Evolutionary conservation across 2,113 vertebrate species (phyloP), one percentile per base, ranked within the genome.

Genomic region (Suricata suricatta): DNA sequence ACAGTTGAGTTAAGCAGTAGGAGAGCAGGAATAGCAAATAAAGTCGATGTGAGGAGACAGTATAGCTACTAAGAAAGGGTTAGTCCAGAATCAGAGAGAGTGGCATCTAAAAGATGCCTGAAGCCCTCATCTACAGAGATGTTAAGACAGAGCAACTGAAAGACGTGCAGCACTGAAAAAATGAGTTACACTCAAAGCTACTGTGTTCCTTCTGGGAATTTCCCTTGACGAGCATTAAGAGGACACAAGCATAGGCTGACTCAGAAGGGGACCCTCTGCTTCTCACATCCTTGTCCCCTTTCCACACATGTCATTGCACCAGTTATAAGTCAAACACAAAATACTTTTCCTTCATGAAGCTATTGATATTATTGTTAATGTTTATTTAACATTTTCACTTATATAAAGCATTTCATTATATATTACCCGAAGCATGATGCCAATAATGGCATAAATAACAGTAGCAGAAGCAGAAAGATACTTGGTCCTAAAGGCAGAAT

Each of bases 161-260:
- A 23, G 17, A 15, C 14, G 2, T 6, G 27, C 10, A 54, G 23
- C 13, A 10, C 2, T 8, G 1, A 5, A 44, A n/a, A 54, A 10
- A 9, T 3, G 23, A 23, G 31, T 17, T 35, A 23, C 23, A 11
- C 17, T 69, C 50, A 2, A 13, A 9, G 38, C 10, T 2, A 3
- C 27, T 2, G 16, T 8, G n/a, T 8, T 50, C 31, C 50, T 54
- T 8, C 47, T 66, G 29, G 13, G 12, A 41, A 14, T 33, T 71
- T n/a, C 35, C 66, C 41, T 5, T 74, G 72, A 33, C 5, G 31
- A 86, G 7, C 33, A 57, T 4, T 27, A 5, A 72, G 17, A 31
- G 17, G 7, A 47, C 3, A 2, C 12, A 47, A 13, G 27, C 47
- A 54, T 3, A 33, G 15, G 16, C 9, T 1, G 7, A 25, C 41